Evolutionary conservation across 2,797 vertebrate species (phyloP).

Genomic region (Sebastes flavidus): DNA sequence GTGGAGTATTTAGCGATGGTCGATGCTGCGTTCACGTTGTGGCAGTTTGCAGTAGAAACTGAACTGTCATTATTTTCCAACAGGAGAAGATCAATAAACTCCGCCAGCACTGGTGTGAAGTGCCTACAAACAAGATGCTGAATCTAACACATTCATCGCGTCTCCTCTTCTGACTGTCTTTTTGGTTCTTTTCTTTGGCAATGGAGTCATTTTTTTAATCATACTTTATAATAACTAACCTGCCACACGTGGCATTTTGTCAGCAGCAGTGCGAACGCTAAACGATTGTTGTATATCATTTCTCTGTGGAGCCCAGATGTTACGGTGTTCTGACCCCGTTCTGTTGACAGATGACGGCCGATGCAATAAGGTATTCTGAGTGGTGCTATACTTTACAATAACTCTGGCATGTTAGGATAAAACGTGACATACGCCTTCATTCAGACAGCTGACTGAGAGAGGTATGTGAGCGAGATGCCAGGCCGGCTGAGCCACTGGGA

Average conservation of each 20-base stretch:
- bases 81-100: not conserved
- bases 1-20: not conserved
- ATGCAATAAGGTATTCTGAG: conserved; percentile 60
- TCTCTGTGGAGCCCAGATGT: conserved; percentile 14
- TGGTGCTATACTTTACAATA: conserved; percentile 60
- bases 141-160: not conserved
- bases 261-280: conserved; percentile 7
- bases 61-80: not conserved
- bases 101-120: not conserved
- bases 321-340: conserved; percentile 16
- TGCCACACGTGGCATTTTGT: not conserved
- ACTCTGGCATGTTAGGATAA: conserved; percentile 11
- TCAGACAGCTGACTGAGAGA: not conserved
- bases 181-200: not conserved
- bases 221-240: not conserved
- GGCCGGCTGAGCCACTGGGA: not conserved
- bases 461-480: not conserved
- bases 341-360: conserved; percentile 15
- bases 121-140: conserved; percentile 9
- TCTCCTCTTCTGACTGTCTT: not conserved
- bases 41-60: too few relatives aligned
- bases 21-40: conserved; percentile 1
- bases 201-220: not conserved
- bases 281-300: conserved; percentile 22
- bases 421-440: not conserved